phyloP scores from a whole-genome alignment of 2,797 vertebrate genomes.

The Amblyraja radiata region DNA sequence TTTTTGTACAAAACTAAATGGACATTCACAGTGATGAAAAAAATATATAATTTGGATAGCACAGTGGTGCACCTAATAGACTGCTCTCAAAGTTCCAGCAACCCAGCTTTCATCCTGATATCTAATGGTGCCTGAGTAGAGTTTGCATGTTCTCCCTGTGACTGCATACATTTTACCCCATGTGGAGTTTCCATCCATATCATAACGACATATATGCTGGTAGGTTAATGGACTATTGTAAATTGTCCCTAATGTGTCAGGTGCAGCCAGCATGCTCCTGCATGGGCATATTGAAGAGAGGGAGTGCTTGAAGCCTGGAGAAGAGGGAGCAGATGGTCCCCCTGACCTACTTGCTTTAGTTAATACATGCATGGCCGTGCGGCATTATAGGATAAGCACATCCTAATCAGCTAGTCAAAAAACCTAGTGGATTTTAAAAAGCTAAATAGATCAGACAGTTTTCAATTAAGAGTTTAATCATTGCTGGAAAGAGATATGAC shows the following conservation, averaged over 20 bases:
- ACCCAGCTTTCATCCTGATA: no score
- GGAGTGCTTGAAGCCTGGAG: not conserved
- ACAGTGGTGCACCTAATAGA: no score
- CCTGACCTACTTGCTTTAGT: not conserved
- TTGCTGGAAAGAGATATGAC: not conserved
- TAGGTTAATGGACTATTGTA: no score
- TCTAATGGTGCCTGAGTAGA: no score
- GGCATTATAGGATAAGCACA: not conserved
- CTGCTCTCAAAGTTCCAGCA: no score
- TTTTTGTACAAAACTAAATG: not conserved
- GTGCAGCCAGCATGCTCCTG: not conserved
- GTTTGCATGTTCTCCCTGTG: no score
- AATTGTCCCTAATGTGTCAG: not conserved
- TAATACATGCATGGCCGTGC: not conserved
- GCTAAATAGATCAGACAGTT: not conserved
- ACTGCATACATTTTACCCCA: no score
- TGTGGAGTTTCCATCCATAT: no score
- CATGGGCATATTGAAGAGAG: not conserved
- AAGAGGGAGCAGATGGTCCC: not conserved
- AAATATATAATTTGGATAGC: not conserved
- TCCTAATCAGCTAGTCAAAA: not conserved
- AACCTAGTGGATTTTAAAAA: not conserved
- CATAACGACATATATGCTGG: no score
- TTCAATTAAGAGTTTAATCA: not conserved
- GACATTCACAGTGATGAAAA: not conserved